Conservation (phyloP, 2,888 invertebrate genomes). For the Sericinus montela region DNA sequence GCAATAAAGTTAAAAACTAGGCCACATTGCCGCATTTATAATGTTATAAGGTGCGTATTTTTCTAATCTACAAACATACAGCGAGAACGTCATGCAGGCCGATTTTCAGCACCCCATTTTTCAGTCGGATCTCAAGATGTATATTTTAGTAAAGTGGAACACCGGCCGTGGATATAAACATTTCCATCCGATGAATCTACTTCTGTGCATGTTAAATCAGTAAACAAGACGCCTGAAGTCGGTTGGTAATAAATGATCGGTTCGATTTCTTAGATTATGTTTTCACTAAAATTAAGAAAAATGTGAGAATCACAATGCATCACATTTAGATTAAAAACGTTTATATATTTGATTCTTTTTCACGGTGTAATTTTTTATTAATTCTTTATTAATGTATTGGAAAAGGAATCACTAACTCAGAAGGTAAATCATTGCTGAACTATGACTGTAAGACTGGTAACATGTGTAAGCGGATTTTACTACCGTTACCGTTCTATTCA, state of each 20-base stretch:
- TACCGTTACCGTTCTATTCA: too few relatives aligned
- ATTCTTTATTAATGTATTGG: too few relatives aligned
- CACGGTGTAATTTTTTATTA: too few relatives aligned
- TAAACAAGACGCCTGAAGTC: conserved; percentile 24
- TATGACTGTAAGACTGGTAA: too few relatives aligned
- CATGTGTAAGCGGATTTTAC: too few relatives aligned
- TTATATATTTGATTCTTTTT: too few relatives aligned
- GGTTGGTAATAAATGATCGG: conserved; percentile 1
- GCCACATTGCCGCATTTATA: conserved; percentile 27
- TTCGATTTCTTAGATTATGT: not conserved
- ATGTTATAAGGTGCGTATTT: conserved; percentile 33
- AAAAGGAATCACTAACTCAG: too few relatives aligned
- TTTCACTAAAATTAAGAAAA: not conserved
- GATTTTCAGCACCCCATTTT: conserved; percentile 63
- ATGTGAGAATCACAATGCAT: too few relatives aligned
- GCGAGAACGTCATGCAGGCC: conserved; percentile 41
- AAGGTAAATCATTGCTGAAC: too few relatives aligned
- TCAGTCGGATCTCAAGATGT: conserved; percentile 48
- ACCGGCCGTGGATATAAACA: conserved; percentile 50
- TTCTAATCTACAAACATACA: conserved; percentile 54
- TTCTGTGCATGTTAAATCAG: conserved; percentile 45
- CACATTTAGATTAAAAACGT: too few relatives aligned
- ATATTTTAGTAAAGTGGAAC: conserved; percentile 64
- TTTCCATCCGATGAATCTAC: conserved; percentile 39
- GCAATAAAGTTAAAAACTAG: conserved; percentile 35